Conservation (phyloP, 2,797 vertebrate species). For the Ciconia nigra region DNA sequence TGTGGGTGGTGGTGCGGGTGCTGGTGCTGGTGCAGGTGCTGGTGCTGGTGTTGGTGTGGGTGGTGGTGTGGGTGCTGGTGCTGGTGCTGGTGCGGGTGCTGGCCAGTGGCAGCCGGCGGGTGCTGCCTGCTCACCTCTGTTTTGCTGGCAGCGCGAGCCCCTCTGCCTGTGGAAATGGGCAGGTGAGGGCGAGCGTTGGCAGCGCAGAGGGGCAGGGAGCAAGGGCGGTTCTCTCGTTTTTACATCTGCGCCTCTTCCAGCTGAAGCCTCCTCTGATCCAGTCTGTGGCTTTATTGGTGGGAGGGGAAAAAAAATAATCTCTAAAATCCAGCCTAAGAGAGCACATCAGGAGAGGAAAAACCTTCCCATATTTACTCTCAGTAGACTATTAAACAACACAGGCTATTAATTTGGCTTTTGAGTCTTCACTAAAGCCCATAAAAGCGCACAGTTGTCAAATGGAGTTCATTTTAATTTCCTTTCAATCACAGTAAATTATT, state of each 20-base stretch:
- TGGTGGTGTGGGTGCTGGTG: background rate
- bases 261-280: background rate
- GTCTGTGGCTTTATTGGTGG: background rate
- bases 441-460: constrained; percentile 89
- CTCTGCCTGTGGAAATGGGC: background rate
- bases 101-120: accelerated
- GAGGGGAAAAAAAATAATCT: background rate
- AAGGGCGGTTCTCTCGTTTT: background rate
- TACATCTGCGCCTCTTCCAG: background rate
- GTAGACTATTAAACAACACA: constrained; percentile 86
- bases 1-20: too few species aligned
- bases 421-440: constrained; percentile 87
- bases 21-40: background rate
- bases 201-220: background rate
- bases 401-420: constrained; percentile 89
- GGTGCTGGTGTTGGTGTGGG: too few species aligned
- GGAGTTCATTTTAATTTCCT: constrained; percentile 98
- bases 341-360: constrained; percentile 59
- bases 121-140: accelerated
- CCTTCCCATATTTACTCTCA: constrained; percentile 81
- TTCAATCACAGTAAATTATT: constrained; percentile 98
- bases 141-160: background rate
- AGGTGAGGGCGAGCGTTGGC: too few species aligned
- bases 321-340: constrained; percentile 40
- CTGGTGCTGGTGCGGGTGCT: too few species aligned